phyloP scores from a whole-genome alignment of 1,140 invertebrate species.

The Danaus plexippus region DNA sequence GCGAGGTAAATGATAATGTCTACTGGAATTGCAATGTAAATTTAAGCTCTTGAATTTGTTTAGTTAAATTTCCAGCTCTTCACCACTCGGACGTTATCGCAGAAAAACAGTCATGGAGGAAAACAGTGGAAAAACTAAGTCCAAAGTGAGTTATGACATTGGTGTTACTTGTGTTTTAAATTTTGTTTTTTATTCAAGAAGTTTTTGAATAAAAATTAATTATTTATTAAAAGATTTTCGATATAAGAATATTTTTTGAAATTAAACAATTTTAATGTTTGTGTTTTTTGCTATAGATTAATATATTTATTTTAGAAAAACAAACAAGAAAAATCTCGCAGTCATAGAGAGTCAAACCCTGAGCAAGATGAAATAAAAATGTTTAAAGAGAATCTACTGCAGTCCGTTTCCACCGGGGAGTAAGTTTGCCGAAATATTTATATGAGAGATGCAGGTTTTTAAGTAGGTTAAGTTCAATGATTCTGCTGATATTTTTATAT shows the following conservation, averaged over 20 bases:
- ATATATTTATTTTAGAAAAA: slow-evolving; percentile 19
- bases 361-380: slow-evolving; percentile 50
- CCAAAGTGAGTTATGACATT: slow-evolving; percentile 25
- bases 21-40: slow-evolving; percentile 50
- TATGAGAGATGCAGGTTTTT: too few relatives aligned
- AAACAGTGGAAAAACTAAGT: slow-evolving; percentile 21
- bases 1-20: slow-evolving; percentile 60
- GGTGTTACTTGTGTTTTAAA: slow-evolving; percentile 10
- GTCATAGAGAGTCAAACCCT: slow-evolving; percentile 29
- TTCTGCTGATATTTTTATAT: too few relatives aligned
- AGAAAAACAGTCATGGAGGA: slow-evolving; percentile 22
- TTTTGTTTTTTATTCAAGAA: too few relatives aligned
- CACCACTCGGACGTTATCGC: slow-evolving; percentile 36
- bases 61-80: slow-evolving; percentile 42
- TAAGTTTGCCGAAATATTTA: slow-evolving; percentile 27
- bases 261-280: too few relatives aligned
- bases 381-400: slow-evolving; percentile 55
- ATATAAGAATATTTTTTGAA: too few relatives aligned
- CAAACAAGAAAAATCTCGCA: slow-evolving; percentile 24
- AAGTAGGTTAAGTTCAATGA: too few relatives aligned
- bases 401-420: slow-evolving; percentile 40
- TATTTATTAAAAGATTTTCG: too few relatives aligned
- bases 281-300: too few relatives aligned
- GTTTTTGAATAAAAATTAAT: too few relatives aligned
- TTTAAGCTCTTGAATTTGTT: slow-evolving; percentile 43